Evolutionary conservation across 2,888 invertebrate genomes (phyloP).

Genomic region (Cylloceria caligata): DNA sequence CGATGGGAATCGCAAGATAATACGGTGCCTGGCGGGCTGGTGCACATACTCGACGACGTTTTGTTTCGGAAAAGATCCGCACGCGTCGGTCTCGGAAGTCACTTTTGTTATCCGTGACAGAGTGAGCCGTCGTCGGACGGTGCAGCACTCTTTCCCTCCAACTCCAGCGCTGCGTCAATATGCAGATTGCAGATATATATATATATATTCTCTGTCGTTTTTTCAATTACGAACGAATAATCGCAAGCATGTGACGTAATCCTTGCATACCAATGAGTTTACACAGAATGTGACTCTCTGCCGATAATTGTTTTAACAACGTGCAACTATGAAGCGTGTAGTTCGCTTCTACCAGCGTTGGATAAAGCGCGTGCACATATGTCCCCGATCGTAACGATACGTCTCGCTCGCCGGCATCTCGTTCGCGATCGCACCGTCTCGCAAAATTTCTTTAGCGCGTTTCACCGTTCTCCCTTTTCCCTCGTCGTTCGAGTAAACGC

Average conservation of each 20-base stretch:
- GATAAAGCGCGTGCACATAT: not conserved
- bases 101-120: constrained; percentile 19
- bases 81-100: constrained; percentile 23
- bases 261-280: not conserved
- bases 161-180: not conserved
- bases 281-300: not conserved
- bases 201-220: not conserved
- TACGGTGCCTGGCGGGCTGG: constrained; percentile 11
- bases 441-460: not conserved
- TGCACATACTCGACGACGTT: constrained; percentile 8
- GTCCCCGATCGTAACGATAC: too few species aligned
- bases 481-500: not conserved
- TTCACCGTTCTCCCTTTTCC: not conserved
- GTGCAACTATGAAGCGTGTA: not conserved
- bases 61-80: constrained; percentile 9
- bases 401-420: too few species aligned
- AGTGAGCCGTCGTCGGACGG: constrained; percentile 14
- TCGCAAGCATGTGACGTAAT: not conserved
- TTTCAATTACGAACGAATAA: not conserved
- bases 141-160: not conserved
- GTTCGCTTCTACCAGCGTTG: not conserved
- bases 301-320: not conserved
- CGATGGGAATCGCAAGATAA: not conserved
- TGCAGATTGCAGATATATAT: not conserved
- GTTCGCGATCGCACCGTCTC: not conserved